Evolutionary conservation across 2,113 vertebrate genomes (phyloP).

Genomic region (Pangasianodon hypophthalmus): DNA sequence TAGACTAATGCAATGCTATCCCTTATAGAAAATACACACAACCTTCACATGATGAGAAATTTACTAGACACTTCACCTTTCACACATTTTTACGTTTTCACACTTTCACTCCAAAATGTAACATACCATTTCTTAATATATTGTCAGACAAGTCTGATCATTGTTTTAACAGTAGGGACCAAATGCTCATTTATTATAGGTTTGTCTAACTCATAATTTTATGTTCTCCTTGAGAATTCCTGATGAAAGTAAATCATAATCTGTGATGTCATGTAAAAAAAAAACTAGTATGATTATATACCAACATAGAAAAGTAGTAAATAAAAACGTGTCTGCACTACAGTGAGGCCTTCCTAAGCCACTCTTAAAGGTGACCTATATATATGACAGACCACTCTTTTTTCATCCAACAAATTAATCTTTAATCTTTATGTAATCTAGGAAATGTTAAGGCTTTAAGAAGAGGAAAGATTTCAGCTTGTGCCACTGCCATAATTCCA

Average conservation of each 20-base stretch:
- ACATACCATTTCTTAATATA: not conserved
- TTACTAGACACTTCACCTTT: not conserved
- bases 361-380: constrained; percentile 30
- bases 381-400: not conserved
- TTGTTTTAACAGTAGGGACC: not conserved
- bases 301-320: not conserved
- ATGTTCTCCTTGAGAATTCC: not conserved
- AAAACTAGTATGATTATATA: constrained; percentile 10
- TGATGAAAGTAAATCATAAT: not conserved
- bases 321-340: not conserved
- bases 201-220: not conserved
- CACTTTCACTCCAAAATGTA: not conserved
- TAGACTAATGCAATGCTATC: too few species aligned
- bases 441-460: constrained; percentile 4
- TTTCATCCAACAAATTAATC: constrained; percentile 38
- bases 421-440: constrained; percentile 46
- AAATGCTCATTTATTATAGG: not conserved
- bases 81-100: too few species aligned
- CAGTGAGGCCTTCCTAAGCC: not conserved
- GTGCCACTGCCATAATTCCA: not conserved
- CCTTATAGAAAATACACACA: not conserved
- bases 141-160: not conserved
- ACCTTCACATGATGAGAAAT: not conserved
- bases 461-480: not conserved
- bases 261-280: constrained; percentile 7